Conservation (phyloP, 2,888 invertebrate genomes). For the Drosophila quinaria region DNA sequence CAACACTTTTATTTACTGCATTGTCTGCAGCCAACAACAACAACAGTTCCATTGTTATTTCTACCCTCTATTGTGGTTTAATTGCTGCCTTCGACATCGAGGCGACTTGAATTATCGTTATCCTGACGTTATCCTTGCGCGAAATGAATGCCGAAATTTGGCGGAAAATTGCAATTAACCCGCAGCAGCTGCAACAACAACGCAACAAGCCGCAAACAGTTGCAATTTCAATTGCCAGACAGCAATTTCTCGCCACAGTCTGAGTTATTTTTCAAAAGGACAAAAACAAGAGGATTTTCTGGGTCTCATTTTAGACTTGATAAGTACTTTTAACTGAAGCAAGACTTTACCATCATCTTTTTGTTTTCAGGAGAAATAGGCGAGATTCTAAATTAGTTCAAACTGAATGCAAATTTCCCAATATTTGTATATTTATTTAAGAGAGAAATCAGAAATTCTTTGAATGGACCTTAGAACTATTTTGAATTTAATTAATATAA, state of each 20-base stretch:
- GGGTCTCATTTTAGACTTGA: background rate
- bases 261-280: background rate
- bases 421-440: too few species aligned
- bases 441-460: too few species aligned
- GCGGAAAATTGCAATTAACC: constrained; percentile 73
- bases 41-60: constrained; percentile 35
- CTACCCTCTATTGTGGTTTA: constrained; percentile 26
- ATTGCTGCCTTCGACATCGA: constrained; percentile 48
- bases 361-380: too few species aligned
- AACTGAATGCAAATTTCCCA: too few species aligned
- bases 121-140: constrained; percentile 14
- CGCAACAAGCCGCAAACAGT: constrained; percentile 7
- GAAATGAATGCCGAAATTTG: constrained; percentile 28
- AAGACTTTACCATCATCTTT: background rate
- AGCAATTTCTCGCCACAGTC: constrained; percentile 10
- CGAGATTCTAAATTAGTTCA: too few species aligned
- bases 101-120: constrained; percentile 40
- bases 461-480: too few species aligned
- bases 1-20: constrained; percentile 43
- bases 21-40: constrained; percentile 24
- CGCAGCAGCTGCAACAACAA: background rate
- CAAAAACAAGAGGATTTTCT: background rate
- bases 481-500: too few species aligned
- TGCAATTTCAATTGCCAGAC: constrained; percentile 18
- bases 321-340: background rate